Evolutionary conservation across 2,888 invertebrate species (phyloP).

Genomic region (Lydus trimaculatus): DNA sequence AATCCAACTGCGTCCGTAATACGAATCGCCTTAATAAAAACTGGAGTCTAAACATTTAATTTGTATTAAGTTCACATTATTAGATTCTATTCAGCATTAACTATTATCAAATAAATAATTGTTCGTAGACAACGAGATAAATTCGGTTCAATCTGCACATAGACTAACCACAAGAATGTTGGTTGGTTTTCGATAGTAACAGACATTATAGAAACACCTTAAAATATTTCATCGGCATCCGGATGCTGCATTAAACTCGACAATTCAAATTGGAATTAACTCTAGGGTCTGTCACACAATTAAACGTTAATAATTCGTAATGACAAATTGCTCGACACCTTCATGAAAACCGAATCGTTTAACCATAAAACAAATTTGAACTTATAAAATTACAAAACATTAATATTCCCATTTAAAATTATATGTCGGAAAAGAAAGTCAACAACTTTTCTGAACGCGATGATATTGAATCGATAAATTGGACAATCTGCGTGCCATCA

Average conservation of each 20-base stretch:
- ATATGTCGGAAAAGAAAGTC: neutral
- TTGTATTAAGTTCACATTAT: neutral
- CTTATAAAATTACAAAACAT: too few relatives aligned
- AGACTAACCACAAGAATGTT: constrained; percentile 38
- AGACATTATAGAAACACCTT: constrained; percentile 33
- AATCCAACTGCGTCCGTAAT: too few relatives aligned
- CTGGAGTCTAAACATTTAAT: neutral
- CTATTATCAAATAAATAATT: constrained; percentile 13
- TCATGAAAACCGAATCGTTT: neutral
- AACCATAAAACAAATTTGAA: too few relatives aligned
- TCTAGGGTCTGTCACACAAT: constrained; percentile 14
- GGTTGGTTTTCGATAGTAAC: constrained; percentile 34
- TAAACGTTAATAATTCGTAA: constrained; percentile 12
- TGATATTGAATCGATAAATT: constrained; percentile 1
- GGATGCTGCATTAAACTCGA: constrained; percentile 11
- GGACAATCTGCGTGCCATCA: neutral
- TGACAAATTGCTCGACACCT: constrained; percentile 10
- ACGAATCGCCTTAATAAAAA: neutral
- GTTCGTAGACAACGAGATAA: constrained; percentile 19
- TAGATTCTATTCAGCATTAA: constrained; percentile 5
- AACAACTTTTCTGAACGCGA: neutral
- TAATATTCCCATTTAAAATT: too few relatives aligned
- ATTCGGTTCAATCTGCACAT: constrained; percentile 37
- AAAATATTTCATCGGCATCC: constrained; percentile 35
- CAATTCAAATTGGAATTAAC: constrained; percentile 30